phyloP scores from a whole-genome alignment of 2,888 invertebrate species.

The Nectonema munidae region DNA sequence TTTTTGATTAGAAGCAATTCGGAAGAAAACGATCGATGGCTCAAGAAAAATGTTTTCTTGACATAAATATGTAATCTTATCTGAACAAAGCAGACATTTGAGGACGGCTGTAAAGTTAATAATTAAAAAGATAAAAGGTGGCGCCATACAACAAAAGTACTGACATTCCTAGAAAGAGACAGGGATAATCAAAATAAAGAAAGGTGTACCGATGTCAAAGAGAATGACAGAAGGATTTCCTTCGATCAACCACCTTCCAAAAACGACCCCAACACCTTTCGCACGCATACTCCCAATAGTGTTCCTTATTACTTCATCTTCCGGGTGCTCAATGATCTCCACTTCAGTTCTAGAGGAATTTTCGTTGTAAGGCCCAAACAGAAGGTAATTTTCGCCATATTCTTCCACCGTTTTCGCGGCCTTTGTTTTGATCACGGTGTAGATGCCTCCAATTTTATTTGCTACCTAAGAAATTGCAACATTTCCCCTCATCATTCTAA shows the following conservation, averaged over 20 bases:
- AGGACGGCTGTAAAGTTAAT: too few species aligned
- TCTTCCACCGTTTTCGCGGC: slow-evolving; percentile 82
- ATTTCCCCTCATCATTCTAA: neutral
- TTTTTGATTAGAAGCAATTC: too few species aligned
- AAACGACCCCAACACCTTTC: slow-evolving; percentile 56
- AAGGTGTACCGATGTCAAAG: slow-evolving; percentile 82
- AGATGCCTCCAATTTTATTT: slow-evolving; percentile 66
- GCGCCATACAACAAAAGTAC: too few species aligned
- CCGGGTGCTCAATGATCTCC: slow-evolving; percentile 42
- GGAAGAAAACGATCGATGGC: too few species aligned
- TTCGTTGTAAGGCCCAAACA: slow-evolving; percentile 78
- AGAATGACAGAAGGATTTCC: slow-evolving; percentile 92
- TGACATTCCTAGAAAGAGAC: too few species aligned
- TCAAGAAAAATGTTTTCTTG: too few species aligned
- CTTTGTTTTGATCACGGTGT: slow-evolving; percentile 88
- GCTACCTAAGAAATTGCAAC: slow-evolving; percentile 9
- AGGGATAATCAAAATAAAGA: too few species aligned
- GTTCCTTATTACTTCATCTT: slow-evolving; percentile 30
- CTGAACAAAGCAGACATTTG: too few species aligned
- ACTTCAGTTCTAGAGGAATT: slow-evolving; percentile 66
- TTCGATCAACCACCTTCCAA: slow-evolving; percentile 94
- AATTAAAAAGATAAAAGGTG: too few species aligned
- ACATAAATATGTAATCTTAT: too few species aligned
- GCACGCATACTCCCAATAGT: slow-evolving; percentile 45
- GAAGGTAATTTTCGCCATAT: slow-evolving; percentile 78